Conservation (phyloP, 2,113 vertebrate genomes). For the Tragelaphus buxtoni region DNA sequence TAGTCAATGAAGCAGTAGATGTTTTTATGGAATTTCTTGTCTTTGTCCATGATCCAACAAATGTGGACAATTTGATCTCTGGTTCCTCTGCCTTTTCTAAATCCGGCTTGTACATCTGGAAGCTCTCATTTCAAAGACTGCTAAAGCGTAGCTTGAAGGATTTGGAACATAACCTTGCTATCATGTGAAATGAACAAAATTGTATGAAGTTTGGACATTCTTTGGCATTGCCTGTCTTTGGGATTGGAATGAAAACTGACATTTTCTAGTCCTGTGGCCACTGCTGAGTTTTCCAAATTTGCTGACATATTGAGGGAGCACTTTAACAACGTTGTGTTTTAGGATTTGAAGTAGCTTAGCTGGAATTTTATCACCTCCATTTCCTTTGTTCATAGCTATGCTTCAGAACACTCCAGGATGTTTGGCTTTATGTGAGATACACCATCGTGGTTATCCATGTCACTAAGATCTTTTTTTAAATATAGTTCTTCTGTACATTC, state of each 20-base stretch:
- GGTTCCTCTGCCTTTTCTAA: too few species aligned
- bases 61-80: too few species aligned
- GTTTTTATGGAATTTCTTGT: neutral
- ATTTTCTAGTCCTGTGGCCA: neutral
- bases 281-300: neutral
- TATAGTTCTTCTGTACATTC: neutral
- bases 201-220: neutral
- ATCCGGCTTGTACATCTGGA: too few species aligned
- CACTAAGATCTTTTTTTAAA: neutral
- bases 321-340: neutral
- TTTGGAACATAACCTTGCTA: too few species aligned
- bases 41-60: neutral
- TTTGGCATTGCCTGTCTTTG: neutral
- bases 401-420: neutral
- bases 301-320: neutral
- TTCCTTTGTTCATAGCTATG: neutral
- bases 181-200: neutral
- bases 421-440: neutral
- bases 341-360: neutral
- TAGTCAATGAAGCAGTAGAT: neutral
- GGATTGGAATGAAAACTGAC: neutral
- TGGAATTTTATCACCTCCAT: neutral
- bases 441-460: neutral
- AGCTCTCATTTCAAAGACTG: too few species aligned
- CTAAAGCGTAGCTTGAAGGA: too few species aligned